Evolutionary conservation across 2,113 vertebrate genomes (phyloP).

Genomic region (Ailuropoda melanoleuca): DNA sequence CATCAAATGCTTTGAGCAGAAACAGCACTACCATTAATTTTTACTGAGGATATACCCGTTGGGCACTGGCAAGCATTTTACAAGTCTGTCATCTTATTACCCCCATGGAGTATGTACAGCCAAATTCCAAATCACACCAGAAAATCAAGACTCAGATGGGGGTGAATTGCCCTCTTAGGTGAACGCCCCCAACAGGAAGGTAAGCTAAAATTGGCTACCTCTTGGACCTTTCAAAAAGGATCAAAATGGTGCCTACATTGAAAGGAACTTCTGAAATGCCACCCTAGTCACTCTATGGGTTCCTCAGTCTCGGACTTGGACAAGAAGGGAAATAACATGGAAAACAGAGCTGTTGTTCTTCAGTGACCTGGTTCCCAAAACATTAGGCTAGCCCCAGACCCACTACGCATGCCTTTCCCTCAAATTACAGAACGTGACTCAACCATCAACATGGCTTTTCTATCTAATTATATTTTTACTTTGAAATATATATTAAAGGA

Average conservation of each 20-base stretch:
- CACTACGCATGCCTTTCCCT: neutral
- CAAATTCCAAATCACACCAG: neutral
- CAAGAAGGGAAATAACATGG: neutral
- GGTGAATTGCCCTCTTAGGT: neutral
- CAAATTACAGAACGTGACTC: neutral
- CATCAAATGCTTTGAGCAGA: slow-evolving; percentile 90
- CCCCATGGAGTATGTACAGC: neutral
- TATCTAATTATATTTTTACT: neutral
- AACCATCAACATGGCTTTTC: neutral
- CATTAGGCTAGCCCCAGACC: neutral
- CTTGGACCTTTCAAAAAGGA: neutral
- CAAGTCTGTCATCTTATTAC: neutral
- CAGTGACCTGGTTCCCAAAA: neutral
- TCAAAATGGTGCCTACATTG: neutral
- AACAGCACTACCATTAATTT: slow-evolving; percentile 78
- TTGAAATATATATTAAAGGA: neutral
- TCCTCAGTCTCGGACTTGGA: neutral
- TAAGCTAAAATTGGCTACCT: neutral
- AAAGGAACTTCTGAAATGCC: neutral
- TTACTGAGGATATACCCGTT: neutral
- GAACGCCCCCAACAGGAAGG: neutral
- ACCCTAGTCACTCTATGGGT: neutral
- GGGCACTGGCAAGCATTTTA: neutral
- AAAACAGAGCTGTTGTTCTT: neutral
- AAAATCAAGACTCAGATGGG: neutral